Evolutionary conservation across 1,140 invertebrate species (phyloP).

Genomic region (Hermatobates lingyangjiaoensis): DNA sequence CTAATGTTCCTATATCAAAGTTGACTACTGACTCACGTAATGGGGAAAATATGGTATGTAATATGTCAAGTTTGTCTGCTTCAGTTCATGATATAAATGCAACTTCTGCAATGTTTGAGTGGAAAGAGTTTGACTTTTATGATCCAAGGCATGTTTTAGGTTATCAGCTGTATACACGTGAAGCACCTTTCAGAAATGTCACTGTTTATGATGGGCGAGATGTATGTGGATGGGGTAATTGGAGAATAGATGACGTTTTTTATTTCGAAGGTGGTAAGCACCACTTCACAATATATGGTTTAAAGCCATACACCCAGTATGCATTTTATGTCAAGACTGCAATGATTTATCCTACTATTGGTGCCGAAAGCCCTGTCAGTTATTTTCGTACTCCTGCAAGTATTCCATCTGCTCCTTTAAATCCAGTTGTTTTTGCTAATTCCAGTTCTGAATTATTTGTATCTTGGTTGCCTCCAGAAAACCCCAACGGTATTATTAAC

Average conservation of each 20-base stretch:
- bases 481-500: constrained; percentile 63
- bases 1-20: constrained; percentile 24
- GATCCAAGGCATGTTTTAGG: constrained; percentile 2
- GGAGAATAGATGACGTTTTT: constrained; percentile 27
- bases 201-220: constrained; percentile 62
- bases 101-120: not conserved
- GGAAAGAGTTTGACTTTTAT: not conserved
- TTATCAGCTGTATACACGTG: constrained; percentile 15
- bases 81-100: constrained; percentile 1
- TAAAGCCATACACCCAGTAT: constrained; percentile 71
- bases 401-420: constrained; percentile 40
- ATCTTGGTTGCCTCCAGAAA: constrained; percentile 48
- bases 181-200: constrained; percentile 48
- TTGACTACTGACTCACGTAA: constrained; percentile 72
- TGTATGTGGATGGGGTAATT: constrained; percentile 55
- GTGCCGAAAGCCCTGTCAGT: constrained; percentile 39
- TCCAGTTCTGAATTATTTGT: constrained; percentile 36
- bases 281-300: constrained; percentile 30
- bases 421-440: constrained; percentile 32
- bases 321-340: constrained; percentile 77
- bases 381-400: constrained; percentile 61
- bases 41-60: constrained; percentile 78
- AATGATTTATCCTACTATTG: constrained; percentile 43
- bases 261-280: not conserved
- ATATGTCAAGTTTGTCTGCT: constrained; percentile 22